A percentile compares a stretch with the other conserved stretches of the same genome.
Evolutionary conservation across 2,113 vertebrate species (phyloP).

Genomic region (Tringa solitaria): DNA sequence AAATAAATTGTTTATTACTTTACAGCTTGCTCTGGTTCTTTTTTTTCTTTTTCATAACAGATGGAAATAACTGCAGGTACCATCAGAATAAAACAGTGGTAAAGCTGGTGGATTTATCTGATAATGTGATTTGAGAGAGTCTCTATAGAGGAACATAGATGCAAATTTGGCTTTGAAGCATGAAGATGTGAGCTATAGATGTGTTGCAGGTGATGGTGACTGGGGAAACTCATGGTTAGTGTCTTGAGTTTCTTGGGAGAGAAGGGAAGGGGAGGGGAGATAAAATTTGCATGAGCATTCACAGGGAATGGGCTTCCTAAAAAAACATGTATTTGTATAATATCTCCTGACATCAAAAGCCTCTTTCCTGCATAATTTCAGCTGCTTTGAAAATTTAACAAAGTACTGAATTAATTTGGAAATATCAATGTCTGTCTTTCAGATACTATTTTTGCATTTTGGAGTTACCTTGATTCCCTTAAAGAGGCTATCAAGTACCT

Average conservation of each 20-base stretch:
- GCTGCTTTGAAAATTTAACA: not conserved
- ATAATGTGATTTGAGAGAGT: not conserved
- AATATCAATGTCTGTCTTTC: not conserved
- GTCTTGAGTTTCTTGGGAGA: not conserved
- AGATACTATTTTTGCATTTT: not conserved
- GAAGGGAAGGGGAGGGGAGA: not conserved
- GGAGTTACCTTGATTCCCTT: not conserved
- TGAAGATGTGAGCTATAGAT: not conserved
- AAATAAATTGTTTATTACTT: conserved; percentile 67
- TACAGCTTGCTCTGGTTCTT: not conserved
- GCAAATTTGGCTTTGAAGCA: not conserved
- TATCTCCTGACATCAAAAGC: not conserved
- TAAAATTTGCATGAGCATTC: accelerated
- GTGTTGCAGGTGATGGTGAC: not conserved
- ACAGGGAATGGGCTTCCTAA: not conserved
- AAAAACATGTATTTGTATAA: not conserved
- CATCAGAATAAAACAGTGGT: not conserved
- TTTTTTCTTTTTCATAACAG: not conserved
- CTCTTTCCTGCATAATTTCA: not conserved
- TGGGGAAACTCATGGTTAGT: not conserved
- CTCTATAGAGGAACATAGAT: not conserved
- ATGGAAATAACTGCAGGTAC: not conserved
- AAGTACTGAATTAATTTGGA: not conserved
- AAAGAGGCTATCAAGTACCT: not conserved
- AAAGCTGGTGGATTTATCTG: not conserved